Conservation (phyloP, 1,140 invertebrate genomes). For the Anastatus disparis region DNA sequence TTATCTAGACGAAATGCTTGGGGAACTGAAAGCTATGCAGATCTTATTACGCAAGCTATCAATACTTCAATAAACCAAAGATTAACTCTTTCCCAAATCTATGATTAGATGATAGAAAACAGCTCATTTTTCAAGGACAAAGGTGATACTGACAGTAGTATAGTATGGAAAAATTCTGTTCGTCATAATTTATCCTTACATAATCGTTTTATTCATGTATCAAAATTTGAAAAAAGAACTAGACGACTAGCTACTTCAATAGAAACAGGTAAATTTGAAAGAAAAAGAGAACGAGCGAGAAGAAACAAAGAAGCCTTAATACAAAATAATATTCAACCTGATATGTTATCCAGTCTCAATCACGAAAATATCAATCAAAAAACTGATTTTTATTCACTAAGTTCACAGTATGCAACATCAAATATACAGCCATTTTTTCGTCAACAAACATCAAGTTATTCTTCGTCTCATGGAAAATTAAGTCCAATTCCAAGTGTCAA, state of each 20-base stretch:
- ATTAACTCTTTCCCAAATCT: conserved; percentile 95
- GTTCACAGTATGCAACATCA: neutral
- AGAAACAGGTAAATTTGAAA: neutral
- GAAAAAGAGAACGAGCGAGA: neutral
- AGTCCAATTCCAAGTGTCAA: neutral
- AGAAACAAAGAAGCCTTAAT: neutral
- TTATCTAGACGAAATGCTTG: conserved; percentile 92
- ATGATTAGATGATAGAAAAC: conserved; percentile 99
- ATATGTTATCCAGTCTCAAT: neutral
- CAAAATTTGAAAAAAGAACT: neutral
- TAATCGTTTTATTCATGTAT: conserved; percentile 7
- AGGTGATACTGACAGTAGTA: conserved; percentile 98
- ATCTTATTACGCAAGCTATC: conserved; percentile 99
- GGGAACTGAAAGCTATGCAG: conserved; percentile 99
- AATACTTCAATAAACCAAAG: conserved; percentile 94
- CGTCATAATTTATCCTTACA: conserved; percentile 44
- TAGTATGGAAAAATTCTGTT: conserved; percentile 96
- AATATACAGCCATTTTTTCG: neutral
- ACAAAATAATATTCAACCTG: neutral
- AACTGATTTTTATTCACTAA: neutral
- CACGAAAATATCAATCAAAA: neutral
- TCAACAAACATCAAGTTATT: neutral
- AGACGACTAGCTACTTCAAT: neutral
- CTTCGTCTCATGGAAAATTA: neutral
- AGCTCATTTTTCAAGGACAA: conserved; percentile 99